Conservation (phyloP, 2,113 vertebrate genomes). For the Stercorarius parasiticus region DNA sequence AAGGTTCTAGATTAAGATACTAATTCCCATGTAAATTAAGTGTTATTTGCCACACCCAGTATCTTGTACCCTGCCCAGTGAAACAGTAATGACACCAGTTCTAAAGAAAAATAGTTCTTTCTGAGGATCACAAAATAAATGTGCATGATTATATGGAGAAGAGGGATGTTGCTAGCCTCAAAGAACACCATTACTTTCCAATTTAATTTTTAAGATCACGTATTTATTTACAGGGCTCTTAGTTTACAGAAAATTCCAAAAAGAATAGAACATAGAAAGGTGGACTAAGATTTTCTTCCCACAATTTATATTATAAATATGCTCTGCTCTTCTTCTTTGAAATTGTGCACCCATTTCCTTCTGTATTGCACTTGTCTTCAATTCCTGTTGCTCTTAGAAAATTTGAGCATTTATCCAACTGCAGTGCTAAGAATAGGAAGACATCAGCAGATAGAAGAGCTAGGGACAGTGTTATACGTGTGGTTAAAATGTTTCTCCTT, state of each 20-base stretch:
- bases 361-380: not conserved
- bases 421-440: not conserved
- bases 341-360: not conserved
- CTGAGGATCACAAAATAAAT: not conserved
- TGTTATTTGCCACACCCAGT: not conserved
- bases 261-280: slow-evolving; percentile 5
- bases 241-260: not conserved
- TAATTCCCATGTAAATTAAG: not conserved
- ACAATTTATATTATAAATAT: not conserved
- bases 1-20: not conserved
- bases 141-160: not conserved
- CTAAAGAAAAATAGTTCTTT: not conserved
- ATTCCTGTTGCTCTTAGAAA: not conserved
- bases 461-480: not conserved
- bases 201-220: not conserved
- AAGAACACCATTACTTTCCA: not conserved
- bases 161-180: not conserved
- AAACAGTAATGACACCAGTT: not conserved
- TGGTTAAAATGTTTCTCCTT: not conserved
- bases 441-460: not conserved
- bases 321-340: not conserved
- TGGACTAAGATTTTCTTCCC: not conserved
- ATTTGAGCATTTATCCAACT: not conserved
- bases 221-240: slow-evolving; percentile 50
- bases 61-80: not conserved